Base-by-base conservation (phyloP, 2,113 vertebrate genomes). In the Theristicus caerulescens region DNA sequence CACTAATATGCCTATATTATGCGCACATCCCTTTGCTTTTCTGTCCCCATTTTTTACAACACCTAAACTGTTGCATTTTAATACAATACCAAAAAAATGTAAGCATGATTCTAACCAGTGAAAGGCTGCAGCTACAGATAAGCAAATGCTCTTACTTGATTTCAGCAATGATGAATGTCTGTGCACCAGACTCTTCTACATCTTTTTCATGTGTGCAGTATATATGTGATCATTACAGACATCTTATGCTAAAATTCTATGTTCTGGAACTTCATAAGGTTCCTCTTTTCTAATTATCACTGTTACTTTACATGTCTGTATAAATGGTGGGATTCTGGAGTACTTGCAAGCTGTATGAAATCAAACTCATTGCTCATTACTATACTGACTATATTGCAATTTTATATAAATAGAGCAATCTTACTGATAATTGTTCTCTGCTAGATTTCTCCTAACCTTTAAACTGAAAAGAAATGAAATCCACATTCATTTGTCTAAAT, bases 401-500 rank as follows among this genome's bases (percentile, higher is more conserved):
- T 74, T 86, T 52, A 57, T 26, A 81, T 26, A 78, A 67, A 86
- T 17, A 64, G 24, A 79, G 22, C 69, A 90, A 38, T 77, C 67
- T 78, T 76, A 69, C 59, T 52, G 71, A 36, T 91, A 96, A 93
- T 82, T 89, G 61, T 20, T 83, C 77, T 78, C 64, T 64, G 69
- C 16, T 44, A 69, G 24, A 58, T 86, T 94, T 94, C 51, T 83
- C 49, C 25, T 81, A 72, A 86, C 57, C 55, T 82, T 85, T 92
- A 93, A 87, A 84, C 29, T 36, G 74, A 71, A 77, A 27, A 74
- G 52, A 91, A 91, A 92, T 58, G 19, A 95, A 93, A 88, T 64
- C 71, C 38, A 91, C 19, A 78, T 62, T 52, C 44, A 85, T 96
- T 94, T 94, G 80, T 82, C 82, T 95, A 96, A 88, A 92, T 52